A percentile compares a stretch with the other conserved stretches of the same genome.
phyloP scores from a whole-genome alignment of 2,113 vertebrate genomes.

The Sapajus apella region DNA sequence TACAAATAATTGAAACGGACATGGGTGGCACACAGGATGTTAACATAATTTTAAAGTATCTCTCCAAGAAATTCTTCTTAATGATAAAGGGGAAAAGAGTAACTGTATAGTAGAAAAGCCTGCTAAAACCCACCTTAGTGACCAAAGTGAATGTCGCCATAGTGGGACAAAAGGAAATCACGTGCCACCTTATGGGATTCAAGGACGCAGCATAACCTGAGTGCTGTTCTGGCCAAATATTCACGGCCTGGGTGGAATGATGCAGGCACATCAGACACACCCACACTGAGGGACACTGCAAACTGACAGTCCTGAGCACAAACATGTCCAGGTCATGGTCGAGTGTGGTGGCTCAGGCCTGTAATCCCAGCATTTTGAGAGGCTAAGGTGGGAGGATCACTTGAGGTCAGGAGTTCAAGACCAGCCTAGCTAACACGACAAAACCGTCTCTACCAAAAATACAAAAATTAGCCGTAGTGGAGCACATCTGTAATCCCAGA shows the following conservation, averaged over 20 bases:
- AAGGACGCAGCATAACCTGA: neutral
- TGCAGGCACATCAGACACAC: too few relatives aligned
- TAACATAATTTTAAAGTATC: neutral
- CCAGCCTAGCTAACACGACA: too few relatives aligned
- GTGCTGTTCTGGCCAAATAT: neutral
- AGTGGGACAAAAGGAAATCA: neutral
- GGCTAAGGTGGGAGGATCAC: too few relatives aligned
- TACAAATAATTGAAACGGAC: neutral
- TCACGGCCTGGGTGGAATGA: rapidly evolving
- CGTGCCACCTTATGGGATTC: rapidly evolving
- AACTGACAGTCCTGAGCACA: neutral
- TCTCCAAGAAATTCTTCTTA: neutral
- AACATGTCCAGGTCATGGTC: too few relatives aligned
- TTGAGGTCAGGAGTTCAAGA: too few relatives aligned
- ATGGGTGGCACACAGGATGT: neutral
- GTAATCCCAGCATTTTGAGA: too few relatives aligned
- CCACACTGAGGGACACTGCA: neutral
- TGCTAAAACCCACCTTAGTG: neutral
- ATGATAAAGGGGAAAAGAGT: neutral
- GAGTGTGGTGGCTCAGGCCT: too few relatives aligned
- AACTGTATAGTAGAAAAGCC: neutral
- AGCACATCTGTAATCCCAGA: too few relatives aligned
- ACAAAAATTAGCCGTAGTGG: too few relatives aligned
- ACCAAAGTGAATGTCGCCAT: neutral
- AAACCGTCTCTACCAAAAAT: too few relatives aligned